Percentiles rank a stretch among this genome's conserved stretches.
These are phyloP conservation scores for Hylia prasina DNA, from an alignment of 2,113 vertebrate genomes.

Conservation along the genomic window DNA sequence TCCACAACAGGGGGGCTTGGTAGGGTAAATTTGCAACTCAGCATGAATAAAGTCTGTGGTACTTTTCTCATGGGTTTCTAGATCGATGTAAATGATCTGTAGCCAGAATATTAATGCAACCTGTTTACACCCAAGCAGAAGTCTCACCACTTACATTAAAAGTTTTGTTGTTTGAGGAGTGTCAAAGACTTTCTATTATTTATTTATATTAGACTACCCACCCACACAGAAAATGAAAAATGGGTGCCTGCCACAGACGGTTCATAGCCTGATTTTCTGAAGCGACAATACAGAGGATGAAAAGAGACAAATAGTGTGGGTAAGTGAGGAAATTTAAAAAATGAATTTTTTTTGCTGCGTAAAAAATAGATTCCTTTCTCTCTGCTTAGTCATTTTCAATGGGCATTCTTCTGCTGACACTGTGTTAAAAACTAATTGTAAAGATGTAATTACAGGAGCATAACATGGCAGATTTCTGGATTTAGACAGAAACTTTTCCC, in stretches of 20 bases:
- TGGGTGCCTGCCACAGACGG: background rate
- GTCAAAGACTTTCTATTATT: background rate
- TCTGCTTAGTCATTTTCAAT: background rate
- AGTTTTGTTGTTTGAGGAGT: background rate
- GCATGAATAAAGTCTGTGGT: background rate
- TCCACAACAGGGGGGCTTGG: background rate
- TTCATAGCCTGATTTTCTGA: background rate
- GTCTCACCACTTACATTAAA: background rate
- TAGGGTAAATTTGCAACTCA: background rate
- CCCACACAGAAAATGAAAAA: background rate
- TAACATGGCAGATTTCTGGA: background rate
- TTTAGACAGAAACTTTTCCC: background rate
- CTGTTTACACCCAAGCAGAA: background rate
- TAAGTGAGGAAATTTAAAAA: constrained; percentile 6
- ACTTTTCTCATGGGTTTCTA: background rate
- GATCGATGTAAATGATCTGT: background rate
- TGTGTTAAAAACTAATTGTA: background rate
- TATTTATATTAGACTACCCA: background rate
- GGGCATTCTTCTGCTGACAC: background rate
- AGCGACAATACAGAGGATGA: background rate
- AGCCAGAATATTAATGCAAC: background rate
- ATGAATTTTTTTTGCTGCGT: background rate
- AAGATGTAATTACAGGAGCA: background rate
- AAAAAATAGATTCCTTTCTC: background rate
- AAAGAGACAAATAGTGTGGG: background rate